A percentile compares a stretch with the other conserved stretches of the same genome.
These are phyloP conservation scores for Neoascia interrupta DNA, from an alignment of 2,888 invertebrate species.

Conservation along the genomic window DNA sequence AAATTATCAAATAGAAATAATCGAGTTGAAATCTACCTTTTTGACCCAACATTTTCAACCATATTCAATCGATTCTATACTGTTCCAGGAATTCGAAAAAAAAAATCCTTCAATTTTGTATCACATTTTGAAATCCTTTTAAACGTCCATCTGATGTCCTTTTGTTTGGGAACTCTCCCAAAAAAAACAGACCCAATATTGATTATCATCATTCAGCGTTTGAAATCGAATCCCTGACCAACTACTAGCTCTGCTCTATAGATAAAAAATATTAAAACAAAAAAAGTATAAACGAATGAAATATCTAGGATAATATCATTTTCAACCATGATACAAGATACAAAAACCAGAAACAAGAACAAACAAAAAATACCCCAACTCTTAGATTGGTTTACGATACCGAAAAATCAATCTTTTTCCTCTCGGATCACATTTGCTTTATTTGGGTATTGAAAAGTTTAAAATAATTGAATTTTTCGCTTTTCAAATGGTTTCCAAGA, in stretches of 20 bases:
- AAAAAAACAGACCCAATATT: slow-evolving; percentile 18
- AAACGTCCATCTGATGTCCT: too few relatives aligned
- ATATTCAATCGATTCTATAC: too few relatives aligned
- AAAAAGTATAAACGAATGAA: slow-evolving; percentile 25
- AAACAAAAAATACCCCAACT: slow-evolving; percentile 1
- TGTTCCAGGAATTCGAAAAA: too few relatives aligned
- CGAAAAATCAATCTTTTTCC: slow-evolving; percentile 44
- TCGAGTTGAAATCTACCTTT: too few relatives aligned
- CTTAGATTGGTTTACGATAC: slow-evolving; percentile 12
- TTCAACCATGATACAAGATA: slow-evolving; percentile 16
- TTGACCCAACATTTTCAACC: too few relatives aligned
- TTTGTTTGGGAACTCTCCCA: background rate
- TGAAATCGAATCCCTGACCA: slow-evolving; percentile 29
- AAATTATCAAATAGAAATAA: too few relatives aligned
- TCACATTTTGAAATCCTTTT: too few relatives aligned
- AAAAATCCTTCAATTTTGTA: too few relatives aligned
- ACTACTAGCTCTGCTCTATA: background rate
- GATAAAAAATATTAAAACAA: slow-evolving; percentile 1
- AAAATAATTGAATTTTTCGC: slow-evolving; percentile 56
- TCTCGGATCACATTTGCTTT: slow-evolving; percentile 27
- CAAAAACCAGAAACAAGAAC: background rate
- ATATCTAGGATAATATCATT: slow-evolving; percentile 47
- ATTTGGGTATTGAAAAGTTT: slow-evolving; percentile 22
- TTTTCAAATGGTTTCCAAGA: slow-evolving; percentile 17
- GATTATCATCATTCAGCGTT: slow-evolving; percentile 40